These are phyloP conservation scores for Cnemophilus loriae DNA, from an alignment of 2,113 vertebrate species.

Conservation along the genomic window DNA sequence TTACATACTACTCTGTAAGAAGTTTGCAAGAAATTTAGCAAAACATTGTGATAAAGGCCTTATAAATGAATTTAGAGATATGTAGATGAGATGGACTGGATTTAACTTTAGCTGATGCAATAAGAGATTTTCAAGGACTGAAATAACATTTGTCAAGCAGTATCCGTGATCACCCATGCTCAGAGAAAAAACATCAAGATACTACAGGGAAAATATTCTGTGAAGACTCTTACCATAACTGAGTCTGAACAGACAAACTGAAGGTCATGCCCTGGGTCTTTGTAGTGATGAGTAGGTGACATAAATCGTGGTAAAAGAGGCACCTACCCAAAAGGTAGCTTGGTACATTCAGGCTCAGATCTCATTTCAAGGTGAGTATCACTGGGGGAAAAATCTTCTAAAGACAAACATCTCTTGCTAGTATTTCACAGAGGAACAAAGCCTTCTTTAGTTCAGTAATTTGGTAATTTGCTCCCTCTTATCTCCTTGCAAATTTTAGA, in stretches of 20 bases:
- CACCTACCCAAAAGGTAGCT: background rate
- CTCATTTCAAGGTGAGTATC: background rate
- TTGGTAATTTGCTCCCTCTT: background rate
- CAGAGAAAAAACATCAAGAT: background rate
- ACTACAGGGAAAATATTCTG: background rate
- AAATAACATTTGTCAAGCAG: background rate
- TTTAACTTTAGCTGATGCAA: background rate
- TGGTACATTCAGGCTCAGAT: background rate
- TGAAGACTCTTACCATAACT: background rate
- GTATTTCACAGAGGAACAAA: background rate
- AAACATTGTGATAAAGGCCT: background rate
- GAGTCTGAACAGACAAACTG: background rate
- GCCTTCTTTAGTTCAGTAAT: background rate
- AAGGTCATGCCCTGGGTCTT: background rate
- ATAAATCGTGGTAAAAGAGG: background rate
- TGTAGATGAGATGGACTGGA: background rate
- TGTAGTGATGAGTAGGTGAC: background rate
- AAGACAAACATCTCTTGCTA: background rate
- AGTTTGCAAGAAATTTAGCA: background rate
- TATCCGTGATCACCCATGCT: background rate
- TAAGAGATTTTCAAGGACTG: background rate
- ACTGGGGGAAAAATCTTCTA: background rate
- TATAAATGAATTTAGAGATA: background rate
- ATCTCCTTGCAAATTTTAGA: background rate
- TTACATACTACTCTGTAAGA: background rate